These are phyloP conservation scores for Hyppa rectilinea DNA, from an alignment of 2,888 invertebrate genomes.

Conservation along the genomic window DNA sequence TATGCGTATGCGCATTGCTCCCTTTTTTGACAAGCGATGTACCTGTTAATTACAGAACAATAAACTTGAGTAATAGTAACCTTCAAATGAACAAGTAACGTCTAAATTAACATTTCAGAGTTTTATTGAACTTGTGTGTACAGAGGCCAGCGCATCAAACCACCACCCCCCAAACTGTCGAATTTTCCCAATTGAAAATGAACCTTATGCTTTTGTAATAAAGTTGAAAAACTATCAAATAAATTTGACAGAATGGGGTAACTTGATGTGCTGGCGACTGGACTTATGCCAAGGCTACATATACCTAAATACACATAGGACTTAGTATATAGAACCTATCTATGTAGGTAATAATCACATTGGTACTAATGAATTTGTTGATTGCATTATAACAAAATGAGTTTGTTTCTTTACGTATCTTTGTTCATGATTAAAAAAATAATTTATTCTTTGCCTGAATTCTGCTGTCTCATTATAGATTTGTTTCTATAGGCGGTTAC, in stretches of 20 bases:
- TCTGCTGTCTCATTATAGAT: too few relatives aligned
- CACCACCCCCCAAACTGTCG: too few relatives aligned
- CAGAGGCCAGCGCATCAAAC: too few relatives aligned
- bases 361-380: neutral
- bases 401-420: too few relatives aligned
- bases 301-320: neutral
- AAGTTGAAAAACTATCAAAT: too few relatives aligned
- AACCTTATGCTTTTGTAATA: too few relatives aligned
- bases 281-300: neutral
- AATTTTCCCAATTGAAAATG: too few relatives aligned
- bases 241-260: too few relatives aligned
- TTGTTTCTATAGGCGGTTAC: slow-evolving; percentile 19
- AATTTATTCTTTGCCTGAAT: too few relatives aligned
- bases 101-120: slow-evolving; percentile 9
- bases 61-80: slow-evolving; percentile 45
- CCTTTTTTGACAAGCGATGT: slow-evolving; percentile 32
- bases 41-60: slow-evolving; percentile 40
- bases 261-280: too few relatives aligned
- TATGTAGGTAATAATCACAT: neutral
- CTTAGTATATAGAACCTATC: neutral
- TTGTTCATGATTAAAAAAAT: too few relatives aligned
- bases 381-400: too few relatives aligned
- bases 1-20: slow-evolving; percentile 17
- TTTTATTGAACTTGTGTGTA: neutral
- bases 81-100: slow-evolving; percentile 17